These are phyloP conservation scores for Martes martes DNA, from an alignment of 2,113 vertebrate species.

Conservation along the genomic window DNA sequence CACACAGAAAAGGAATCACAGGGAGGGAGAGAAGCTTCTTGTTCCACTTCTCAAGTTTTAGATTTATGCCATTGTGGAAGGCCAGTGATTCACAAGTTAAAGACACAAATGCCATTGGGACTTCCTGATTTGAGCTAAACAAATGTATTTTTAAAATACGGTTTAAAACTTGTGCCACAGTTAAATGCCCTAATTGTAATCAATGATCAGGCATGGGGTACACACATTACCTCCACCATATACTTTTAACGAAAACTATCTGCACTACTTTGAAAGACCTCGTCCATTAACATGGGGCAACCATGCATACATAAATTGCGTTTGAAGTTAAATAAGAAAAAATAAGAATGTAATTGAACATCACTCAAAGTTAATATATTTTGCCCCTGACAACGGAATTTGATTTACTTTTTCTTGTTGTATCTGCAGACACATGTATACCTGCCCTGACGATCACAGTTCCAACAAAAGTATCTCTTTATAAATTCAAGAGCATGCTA, in stretches of 20 bases:
- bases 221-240: background rate
- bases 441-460: conserved; percentile 55
- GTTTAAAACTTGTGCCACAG: background rate
- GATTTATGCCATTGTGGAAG: background rate
- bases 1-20: background rate
- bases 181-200: background rate
- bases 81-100: background rate
- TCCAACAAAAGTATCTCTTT: conserved; percentile 51
- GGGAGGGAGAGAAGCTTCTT: background rate
- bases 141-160: background rate
- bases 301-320: background rate
- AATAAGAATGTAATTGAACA: background rate
- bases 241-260: background rate
- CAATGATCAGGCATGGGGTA: background rate
- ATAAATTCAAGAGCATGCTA: background rate
- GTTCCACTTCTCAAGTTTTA: background rate
- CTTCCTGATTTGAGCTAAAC: background rate
- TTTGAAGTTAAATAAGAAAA: conserved; percentile 18
- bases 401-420: conserved; percentile 50
- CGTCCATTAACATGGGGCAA: background rate
- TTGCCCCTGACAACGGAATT: conserved; percentile 57
- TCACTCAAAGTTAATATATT: conserved; percentile 54
- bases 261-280: conserved; percentile 13
- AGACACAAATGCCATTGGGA: background rate
- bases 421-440: conserved; percentile 52